Percentiles rank a stretch among this genome's conserved stretches.
Evolutionary conservation across 2,888 invertebrate genomes (phyloP).

Genomic region (Chymomyza caudatula): DNA sequence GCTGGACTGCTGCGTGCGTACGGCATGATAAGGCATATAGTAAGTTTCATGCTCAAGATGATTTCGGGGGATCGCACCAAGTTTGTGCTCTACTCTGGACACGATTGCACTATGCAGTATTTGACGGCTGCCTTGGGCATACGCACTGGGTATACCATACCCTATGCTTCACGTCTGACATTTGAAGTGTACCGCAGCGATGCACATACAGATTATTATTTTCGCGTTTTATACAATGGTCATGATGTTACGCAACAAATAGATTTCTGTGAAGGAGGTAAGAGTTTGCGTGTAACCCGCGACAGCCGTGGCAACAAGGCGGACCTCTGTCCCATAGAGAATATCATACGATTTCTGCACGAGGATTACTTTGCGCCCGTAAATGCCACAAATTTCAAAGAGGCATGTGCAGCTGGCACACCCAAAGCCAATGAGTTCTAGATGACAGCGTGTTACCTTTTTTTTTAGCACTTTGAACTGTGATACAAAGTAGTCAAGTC

Average conservation of each 20-base stretch:
- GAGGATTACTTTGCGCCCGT: conserved; percentile 90
- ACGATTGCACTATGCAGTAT: conserved; percentile 93
- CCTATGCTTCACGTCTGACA: conserved; percentile 91
- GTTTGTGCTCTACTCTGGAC: conserved; percentile 91
- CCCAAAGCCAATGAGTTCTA: conserved; percentile 76
- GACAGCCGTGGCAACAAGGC: conserved; percentile 79
- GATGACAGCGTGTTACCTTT: neutral
- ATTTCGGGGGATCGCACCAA: conserved; percentile 87
- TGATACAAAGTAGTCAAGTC: conserved; percentile 53
- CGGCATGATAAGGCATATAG: conserved; percentile 89
- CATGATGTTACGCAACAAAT: conserved; percentile 89
- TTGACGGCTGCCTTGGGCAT: conserved; percentile 88
- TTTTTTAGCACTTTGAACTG: conserved; percentile 48
- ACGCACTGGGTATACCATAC: conserved; percentile 80
- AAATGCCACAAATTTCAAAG: conserved; percentile 93
- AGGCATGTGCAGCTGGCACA: conserved; percentile 82
- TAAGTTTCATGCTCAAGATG: conserved; percentile 88
- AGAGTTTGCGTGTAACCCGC: conserved; percentile 79
- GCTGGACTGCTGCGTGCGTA: conserved; percentile 87
- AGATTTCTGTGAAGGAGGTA: conserved; percentile 86
- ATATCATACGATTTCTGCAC: conserved; percentile 91
- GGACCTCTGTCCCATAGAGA: conserved; percentile 90
- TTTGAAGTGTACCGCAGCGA: conserved; percentile 91
- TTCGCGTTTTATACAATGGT: conserved; percentile 91
- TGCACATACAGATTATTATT: conserved; percentile 83